phyloP scores from a whole-genome alignment of 2,888 invertebrate genomes.

The Caprella mutica region DNA sequence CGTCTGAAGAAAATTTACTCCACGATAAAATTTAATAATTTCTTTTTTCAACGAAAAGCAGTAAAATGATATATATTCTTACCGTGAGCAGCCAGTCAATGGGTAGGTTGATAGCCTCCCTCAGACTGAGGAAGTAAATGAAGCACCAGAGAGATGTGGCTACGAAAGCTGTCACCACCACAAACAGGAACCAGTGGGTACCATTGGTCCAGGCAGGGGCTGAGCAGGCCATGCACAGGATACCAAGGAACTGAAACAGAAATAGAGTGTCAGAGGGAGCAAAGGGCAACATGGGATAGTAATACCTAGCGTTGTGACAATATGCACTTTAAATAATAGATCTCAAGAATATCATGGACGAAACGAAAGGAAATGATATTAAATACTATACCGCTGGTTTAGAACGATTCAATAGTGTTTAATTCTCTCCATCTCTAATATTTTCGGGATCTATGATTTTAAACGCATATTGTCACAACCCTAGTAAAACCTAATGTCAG shows the following conservation, averaged over 20 bases:
- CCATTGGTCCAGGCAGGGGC: conserved; percentile 51
- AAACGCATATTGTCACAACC: too few relatives aligned
- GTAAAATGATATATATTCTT: neutral
- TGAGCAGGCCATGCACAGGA: conserved; percentile 70
- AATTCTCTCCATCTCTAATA: too few relatives aligned
- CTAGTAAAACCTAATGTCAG: too few relatives aligned
- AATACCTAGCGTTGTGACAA: too few relatives aligned
- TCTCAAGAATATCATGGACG: too few relatives aligned
- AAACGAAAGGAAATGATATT: too few relatives aligned
- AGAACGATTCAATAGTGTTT: too few relatives aligned
- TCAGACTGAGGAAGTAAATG: conserved; percentile 65
- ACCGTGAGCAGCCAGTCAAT: conserved; percentile 34
- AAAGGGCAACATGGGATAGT: neutral
- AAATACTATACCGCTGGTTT: too few relatives aligned
- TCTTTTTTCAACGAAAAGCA: neutral
- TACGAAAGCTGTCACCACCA: conserved; percentile 69
- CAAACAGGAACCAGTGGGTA: conserved; percentile 74
- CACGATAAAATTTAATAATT: neutral
- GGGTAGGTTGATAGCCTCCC: conserved; percentile 58
- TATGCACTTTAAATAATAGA: too few relatives aligned
- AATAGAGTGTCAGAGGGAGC: neutral
- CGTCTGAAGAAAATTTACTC: neutral
- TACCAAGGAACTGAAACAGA: conserved; percentile 59
- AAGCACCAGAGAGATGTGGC: conserved; percentile 67
- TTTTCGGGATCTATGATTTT: too few relatives aligned